A percentile compares a stretch with the other conserved stretches of the same genome.
These are phyloP conservation scores for Belonocnema kinseyi DNA, from an alignment of 1,140 invertebrate species.

Conservation along the genomic window DNA sequence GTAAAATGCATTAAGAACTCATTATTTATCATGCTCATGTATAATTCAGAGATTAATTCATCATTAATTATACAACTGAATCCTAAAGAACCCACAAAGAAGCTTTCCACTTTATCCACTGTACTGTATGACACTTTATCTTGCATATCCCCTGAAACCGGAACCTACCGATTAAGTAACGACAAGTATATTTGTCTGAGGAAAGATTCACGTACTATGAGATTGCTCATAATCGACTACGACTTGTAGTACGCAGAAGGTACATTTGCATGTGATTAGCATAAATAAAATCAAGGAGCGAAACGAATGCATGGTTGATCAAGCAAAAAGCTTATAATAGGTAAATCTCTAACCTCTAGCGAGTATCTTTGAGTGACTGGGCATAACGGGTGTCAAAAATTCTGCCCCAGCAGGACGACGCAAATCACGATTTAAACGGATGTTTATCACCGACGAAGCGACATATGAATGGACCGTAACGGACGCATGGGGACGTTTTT, in stretches of 20 bases:
- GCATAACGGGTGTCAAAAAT: conserved; percentile 34
- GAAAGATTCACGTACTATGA: conserved; percentile 25
- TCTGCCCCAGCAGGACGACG: conserved; percentile 7
- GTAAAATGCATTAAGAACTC: conserved; percentile 3
- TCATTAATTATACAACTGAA: conserved; percentile 8
- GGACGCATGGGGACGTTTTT: conserved; percentile 1
- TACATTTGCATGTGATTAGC: conserved; percentile 14
- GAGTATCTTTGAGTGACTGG: not conserved
- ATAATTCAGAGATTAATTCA: conserved; percentile 9
- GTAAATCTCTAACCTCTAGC: conserved; percentile 21
- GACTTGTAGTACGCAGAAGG: not conserved
- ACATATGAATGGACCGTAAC: conserved; percentile 28
- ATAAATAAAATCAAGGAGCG: conserved; percentile 7
- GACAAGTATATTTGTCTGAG: conserved; percentile 27
- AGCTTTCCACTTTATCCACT: conserved; percentile 22
- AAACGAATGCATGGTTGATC: conserved; percentile 1
- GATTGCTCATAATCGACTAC: conserved; percentile 19
- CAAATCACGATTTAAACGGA: conserved; percentile 23
- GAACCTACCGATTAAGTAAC: conserved; percentile 9
- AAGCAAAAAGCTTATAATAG: conserved; percentile 9
- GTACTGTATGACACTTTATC: not conserved
- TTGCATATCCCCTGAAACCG: not conserved
- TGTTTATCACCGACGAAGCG: conserved; percentile 5
- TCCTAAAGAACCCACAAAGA: not conserved
- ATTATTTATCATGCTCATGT: conserved; percentile 25